A percentile compares a stretch with the other conserved stretches of the same genome.
Conservation (phyloP, 2,888 invertebrate species). For the Dynastes grantii region DNA sequence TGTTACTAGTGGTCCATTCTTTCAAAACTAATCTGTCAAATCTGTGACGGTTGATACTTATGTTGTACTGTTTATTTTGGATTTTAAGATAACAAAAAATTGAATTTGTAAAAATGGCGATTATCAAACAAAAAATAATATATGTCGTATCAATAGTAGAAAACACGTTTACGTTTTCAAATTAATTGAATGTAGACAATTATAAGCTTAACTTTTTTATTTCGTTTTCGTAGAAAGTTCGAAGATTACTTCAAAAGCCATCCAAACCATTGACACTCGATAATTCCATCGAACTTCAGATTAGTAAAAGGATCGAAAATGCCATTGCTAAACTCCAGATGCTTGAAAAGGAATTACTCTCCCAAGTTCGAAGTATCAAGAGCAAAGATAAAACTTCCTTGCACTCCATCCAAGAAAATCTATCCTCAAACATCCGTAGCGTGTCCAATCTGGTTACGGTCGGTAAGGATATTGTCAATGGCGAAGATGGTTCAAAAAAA, state of each 20-base stretch:
- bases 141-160: too few species aligned
- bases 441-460: constrained; percentile 48
- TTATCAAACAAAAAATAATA: too few species aligned
- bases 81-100: too few species aligned
- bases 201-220: background rate
- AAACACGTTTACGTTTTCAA: too few species aligned
- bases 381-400: constrained; percentile 40
- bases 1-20: too few species aligned
- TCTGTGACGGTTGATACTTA: too few species aligned
- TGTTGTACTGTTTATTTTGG: too few species aligned
- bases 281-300: constrained; percentile 54
- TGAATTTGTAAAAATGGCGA: too few species aligned
- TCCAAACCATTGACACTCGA: constrained; percentile 1
- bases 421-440: constrained; percentile 46
- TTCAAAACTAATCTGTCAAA: too few species aligned
- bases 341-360: constrained; percentile 70
- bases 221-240: constrained; percentile 57
- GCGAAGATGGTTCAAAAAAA: constrained; percentile 36
- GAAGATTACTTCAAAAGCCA: constrained; percentile 21
- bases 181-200: too few species aligned
- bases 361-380: constrained; percentile 45
- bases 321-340: constrained; percentile 73
- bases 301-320: constrained; percentile 73
- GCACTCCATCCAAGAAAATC: constrained; percentile 41
- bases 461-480: constrained; percentile 49